Conservation (phyloP, 2,113 vertebrate species). For the Oryzias curvinotus region DNA sequence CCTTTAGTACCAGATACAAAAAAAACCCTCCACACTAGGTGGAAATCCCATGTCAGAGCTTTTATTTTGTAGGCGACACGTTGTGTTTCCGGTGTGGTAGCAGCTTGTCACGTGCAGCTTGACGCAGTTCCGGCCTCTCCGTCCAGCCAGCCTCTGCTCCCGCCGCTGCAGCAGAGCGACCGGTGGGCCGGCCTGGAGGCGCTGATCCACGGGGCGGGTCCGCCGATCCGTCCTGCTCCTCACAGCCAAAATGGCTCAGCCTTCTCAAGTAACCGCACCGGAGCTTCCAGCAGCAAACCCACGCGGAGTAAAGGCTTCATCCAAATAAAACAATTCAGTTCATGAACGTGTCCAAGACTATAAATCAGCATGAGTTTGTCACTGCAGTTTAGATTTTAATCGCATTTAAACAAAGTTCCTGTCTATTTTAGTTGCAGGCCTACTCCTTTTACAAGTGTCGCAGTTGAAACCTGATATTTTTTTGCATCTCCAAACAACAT, state of each 20-base stretch:
- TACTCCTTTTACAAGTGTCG: no score
- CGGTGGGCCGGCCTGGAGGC: slow-evolving; percentile 13
- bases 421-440: no score
- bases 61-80: slow-evolving; percentile 17
- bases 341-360: no score
- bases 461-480: no score
- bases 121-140: slow-evolving; percentile 4
- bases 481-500: no score
- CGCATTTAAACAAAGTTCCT: no score
- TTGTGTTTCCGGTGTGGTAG: slow-evolving; percentile 9
- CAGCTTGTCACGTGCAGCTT: slow-evolving; percentile 1
- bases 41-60: background rate
- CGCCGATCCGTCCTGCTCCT: slow-evolving; percentile 12
- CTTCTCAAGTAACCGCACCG: slow-evolving; percentile 59
- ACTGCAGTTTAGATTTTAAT: no score
- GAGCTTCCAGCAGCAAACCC: slow-evolving; percentile 14
- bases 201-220: slow-evolving; percentile 45
- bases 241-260: slow-evolving; percentile 63
- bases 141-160: slow-evolving; percentile 28
- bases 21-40: no score
- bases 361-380: no score
- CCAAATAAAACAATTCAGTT: no score
- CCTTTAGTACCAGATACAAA: no score
- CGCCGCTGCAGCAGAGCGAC: slow-evolving; percentile 44
- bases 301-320: background rate